Evolutionary conservation across 2,797 vertebrate species (phyloP).

Genomic region (Poeciliopsis paucimaculata): DNA sequence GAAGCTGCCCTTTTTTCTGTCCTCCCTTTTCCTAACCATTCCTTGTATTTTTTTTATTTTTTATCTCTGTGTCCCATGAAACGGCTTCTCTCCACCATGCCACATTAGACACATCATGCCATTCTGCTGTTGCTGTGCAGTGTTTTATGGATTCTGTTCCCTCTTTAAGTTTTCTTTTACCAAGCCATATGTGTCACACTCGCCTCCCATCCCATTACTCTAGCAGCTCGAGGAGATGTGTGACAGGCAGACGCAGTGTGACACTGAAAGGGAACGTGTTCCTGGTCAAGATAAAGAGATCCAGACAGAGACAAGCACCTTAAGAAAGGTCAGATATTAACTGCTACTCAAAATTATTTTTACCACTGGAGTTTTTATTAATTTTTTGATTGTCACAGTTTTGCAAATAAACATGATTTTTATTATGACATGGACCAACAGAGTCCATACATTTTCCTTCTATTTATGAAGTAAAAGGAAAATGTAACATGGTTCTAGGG

Average conservation of each 20-base stretch:
- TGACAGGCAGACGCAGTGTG: constrained; percentile 21
- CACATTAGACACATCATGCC: constrained; percentile 82
- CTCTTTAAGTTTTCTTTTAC: constrained; percentile 83
- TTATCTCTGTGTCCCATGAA: constrained; percentile 78
- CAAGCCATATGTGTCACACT: constrained; percentile 81
- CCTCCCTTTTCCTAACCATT: constrained; percentile 74
- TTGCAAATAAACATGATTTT: background rate
- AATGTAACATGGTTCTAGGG: too few relatives aligned
- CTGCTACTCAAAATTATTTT: rapidly evolving
- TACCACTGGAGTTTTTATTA: background rate
- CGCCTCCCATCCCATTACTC: constrained; percentile 87
- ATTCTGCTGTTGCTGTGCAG: constrained; percentile 81
- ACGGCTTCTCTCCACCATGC: constrained; percentile 68
- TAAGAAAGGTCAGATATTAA: constrained; percentile 66
- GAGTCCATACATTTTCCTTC: background rate
- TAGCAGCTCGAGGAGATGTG: constrained; percentile 75
- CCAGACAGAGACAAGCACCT: constrained; percentile 44
- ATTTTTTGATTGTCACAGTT: background rate
- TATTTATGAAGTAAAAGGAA: background rate
- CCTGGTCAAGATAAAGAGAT: constrained; percentile 49
- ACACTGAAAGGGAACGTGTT: constrained; percentile 13
- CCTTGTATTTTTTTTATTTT: constrained; percentile 57
- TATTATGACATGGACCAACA: background rate
- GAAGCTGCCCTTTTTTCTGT: constrained; percentile 50
- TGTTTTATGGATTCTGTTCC: constrained; percentile 84